Conservation (phyloP, 2,113 vertebrate species). For the Benitochromis conjunctus region DNA sequence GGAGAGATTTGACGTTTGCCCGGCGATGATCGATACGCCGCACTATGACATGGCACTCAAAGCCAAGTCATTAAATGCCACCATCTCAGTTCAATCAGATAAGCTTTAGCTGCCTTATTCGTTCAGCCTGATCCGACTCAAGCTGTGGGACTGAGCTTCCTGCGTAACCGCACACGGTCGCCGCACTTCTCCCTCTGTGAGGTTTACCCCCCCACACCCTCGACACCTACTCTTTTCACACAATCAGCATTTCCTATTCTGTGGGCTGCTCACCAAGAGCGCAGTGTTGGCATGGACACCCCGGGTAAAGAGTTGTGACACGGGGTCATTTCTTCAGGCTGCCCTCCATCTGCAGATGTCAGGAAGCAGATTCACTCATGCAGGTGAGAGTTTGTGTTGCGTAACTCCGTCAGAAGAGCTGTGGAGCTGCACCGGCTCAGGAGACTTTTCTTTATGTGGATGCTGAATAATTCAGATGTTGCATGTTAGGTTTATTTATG, state of each 20-base stretch:
- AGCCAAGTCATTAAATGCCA: constrained; percentile 15
- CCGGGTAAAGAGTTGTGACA: constrained; percentile 48
- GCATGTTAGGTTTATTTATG: constrained; percentile 9
- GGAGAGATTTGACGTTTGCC: constrained; percentile 8
- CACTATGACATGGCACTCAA: constrained; percentile 8
- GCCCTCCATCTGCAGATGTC: constrained; percentile 46
- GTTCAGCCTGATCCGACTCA: constrained; percentile 6
- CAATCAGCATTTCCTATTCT: constrained; percentile 17
- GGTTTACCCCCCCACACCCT: background rate
- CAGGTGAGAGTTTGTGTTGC: constrained; percentile 39
- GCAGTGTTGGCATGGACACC: constrained; percentile 5
- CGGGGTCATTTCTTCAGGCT: constrained; percentile 39
- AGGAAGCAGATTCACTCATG: constrained; percentile 39
- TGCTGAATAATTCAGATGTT: constrained; percentile 22
- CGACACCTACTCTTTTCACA: constrained; percentile 14
- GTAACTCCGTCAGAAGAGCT: constrained; percentile 13
- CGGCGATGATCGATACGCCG: background rate
- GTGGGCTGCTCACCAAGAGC: constrained; percentile 24
- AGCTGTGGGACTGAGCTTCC: background rate
- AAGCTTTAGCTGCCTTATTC: constrained; percentile 15
- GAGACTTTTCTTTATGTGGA: background rate
- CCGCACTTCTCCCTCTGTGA: background rate
- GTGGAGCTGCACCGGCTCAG: background rate
- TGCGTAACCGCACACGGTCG: background rate
- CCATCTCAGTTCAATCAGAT: constrained; percentile 1